Base-by-base conservation (phyloP, 2,888 invertebrate genomes). In the Alloscopus bannaensis region DNA sequence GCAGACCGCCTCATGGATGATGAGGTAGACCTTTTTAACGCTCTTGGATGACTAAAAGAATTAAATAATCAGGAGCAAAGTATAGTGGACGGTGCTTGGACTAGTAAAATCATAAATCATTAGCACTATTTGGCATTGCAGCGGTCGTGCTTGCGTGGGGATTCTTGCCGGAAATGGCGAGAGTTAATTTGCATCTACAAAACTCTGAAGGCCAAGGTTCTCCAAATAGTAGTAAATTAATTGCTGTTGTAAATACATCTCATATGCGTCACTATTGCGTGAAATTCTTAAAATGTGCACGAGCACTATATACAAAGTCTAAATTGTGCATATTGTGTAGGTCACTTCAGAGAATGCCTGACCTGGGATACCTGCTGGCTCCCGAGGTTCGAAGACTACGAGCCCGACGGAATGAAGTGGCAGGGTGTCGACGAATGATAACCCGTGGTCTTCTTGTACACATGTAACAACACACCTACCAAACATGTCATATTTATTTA, bases 381-480 rank as follows among this genome's bases (percentile, higher is more conserved):
- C 75, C 75, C n/a, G 81, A 70, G 26, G 81, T 45, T 42, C 83
- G 77, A 42, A 85, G 80, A 70, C 84, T 85, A 52, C 85, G 57
- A 45, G 82, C 80, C n/a, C 85, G 79, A 62, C 83, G 76, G 73
- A 85, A 83, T 59, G 79, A 59, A 47, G 77, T 47, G 11, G 65
- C 73, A 28, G 75, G 69, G 45, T 83, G 66, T 31, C 81, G 79
- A 71, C 84, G 68, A 45, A 75, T 78, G 36, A 75, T 79, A 20
- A 81, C 80, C 13, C 81, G 65, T 50, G 82, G 81, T 60, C 82
- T 52, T 42, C 86, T 59, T 45, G 84, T 84, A 60, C 86, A 86
- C 81, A 84, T 81, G 76, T 81, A 86, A 55, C 86, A 86, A 68
- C 86, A 86, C 40, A 85, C 83, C 86, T 86, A 29, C 6, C 18